A percentile compares a stretch with the other conserved stretches of the same genome.
Evolutionary conservation across 2,888 invertebrate species (phyloP).

Genomic region (Aspidiotus rigidus): DNA sequence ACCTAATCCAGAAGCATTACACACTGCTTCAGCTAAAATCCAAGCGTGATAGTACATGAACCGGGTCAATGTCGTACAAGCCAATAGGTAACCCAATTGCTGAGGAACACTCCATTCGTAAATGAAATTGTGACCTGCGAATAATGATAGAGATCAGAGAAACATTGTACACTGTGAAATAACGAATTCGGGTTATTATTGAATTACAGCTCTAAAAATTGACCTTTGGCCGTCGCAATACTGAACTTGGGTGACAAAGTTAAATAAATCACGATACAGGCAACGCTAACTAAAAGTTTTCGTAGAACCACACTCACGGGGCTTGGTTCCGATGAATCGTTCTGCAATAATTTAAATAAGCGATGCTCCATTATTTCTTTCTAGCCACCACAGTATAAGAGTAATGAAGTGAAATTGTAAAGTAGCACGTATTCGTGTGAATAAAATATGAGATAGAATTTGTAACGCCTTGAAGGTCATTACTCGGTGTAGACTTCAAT

Average conservation of each 20-base stretch:
- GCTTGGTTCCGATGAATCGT: slow-evolving; percentile 17
- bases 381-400: too few relatives aligned
- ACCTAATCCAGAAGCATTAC: slow-evolving; percentile 87
- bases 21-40: slow-evolving; percentile 88
- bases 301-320: slow-evolving; percentile 28
- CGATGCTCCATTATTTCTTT: too few relatives aligned
- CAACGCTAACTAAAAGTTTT: slow-evolving; percentile 33
- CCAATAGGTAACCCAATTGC: slow-evolving; percentile 47
- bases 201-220: not conserved
- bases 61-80: slow-evolving; percentile 68
- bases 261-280: slow-evolving; percentile 34
- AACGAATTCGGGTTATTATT: too few relatives aligned
- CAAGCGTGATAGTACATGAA: slow-evolving; percentile 97
- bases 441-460: too few relatives aligned
- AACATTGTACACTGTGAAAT: too few relatives aligned
- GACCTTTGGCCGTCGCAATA: slow-evolving; percentile 22
- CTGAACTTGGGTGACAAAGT: slow-evolving; percentile 17
- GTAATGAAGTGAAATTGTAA: too few relatives aligned
- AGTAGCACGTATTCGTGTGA: too few relatives aligned
- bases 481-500: too few relatives aligned
- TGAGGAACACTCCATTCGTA: slow-evolving; percentile 17
- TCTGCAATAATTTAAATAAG: not conserved
- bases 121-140: slow-evolving; percentile 14
- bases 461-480: too few relatives aligned
- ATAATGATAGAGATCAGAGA: not conserved